Base-by-base conservation (phyloP, 2,888 invertebrate species). In the Acanthosoma haemorrhoidale region DNA sequence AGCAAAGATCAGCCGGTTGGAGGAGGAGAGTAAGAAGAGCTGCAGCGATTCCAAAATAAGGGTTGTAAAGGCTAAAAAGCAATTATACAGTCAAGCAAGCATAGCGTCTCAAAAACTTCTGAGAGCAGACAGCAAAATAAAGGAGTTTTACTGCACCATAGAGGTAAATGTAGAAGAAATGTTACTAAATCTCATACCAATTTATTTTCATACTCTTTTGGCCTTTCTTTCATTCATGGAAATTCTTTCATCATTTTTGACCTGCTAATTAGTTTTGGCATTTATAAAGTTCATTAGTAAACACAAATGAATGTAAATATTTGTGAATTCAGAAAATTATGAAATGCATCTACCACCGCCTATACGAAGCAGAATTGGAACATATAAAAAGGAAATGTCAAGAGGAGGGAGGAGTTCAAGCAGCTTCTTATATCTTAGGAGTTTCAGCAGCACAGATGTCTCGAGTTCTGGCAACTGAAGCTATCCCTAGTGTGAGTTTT, bases 61-160 rank as follows among this genome's bases (percentile, higher is more conserved):
- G 25, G 31, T 21, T n/a, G 32, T 57, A 13, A 51, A 68, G 36
- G 57, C 58, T 3, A 68, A 68, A 51, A 68, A 68, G 31, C 36
- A 32, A n/a, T 21, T 68, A 18, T 43, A 41, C 8, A 58, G 36
- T 6, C 68, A 68, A 36, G 36, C 43, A 3, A 29, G 16, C 6
- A 5, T 57, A 13, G 68, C 68, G 2, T 68, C 68, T 6, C 59
- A 68, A 16, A 68, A 68, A 11, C 57, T 68, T 1, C 15, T 68
- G 1, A 21, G 18, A 29, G 51, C 70, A 16, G 70, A 70, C 21
- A 18, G 29, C 15, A 70, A 70, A 64, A 64, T 70, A 34, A 64
- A 57, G 32, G 70, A 70, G 25, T 57, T 70, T n/a, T 70, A 61
- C 36, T 43, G 16, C 6, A 43, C 70, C n/a, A 25, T 70, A 11